Evolutionary conservation across 2,797 vertebrate genomes (phyloP).

Genomic region (Ispidina picta): DNA sequence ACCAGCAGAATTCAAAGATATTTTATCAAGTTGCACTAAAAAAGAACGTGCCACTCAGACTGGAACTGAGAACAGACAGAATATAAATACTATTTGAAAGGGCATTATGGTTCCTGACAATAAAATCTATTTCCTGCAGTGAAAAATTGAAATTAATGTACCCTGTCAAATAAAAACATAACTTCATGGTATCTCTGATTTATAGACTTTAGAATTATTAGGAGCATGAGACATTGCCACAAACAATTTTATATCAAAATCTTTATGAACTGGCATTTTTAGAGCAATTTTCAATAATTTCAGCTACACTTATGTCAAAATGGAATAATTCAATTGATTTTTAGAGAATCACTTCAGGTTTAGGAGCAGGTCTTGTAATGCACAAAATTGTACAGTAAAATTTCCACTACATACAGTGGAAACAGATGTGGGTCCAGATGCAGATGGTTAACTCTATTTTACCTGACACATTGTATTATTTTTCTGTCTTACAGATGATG

Average conservation of each 20-base stretch:
- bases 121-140: conserved; percentile 29
- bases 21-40: conserved; percentile 5
- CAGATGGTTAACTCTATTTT: conserved; percentile 22
- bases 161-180: conserved; percentile 32
- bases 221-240: background rate
- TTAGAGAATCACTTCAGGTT: background rate
- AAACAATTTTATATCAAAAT: conserved; percentile 25
- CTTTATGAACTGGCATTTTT: background rate
- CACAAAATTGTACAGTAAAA: background rate
- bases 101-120: conserved; percentile 8
- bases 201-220: background rate
- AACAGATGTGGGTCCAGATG: conserved; percentile 7
- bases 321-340: background rate
- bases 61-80: conserved; percentile 9
- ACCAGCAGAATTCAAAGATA: background rate
- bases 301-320: background rate
- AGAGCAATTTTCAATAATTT: conserved; percentile 13
- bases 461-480: background rate
- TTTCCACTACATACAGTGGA: background rate
- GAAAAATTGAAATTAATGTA: conserved; percentile 52
- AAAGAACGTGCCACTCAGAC: background rate
- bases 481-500: background rate
- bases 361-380: background rate
- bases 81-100: conserved; percentile 48
- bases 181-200: conserved; percentile 13